Evolutionary conservation across 2,797 vertebrate species (phyloP).

Genomic region (Podargus strigoides): DNA sequence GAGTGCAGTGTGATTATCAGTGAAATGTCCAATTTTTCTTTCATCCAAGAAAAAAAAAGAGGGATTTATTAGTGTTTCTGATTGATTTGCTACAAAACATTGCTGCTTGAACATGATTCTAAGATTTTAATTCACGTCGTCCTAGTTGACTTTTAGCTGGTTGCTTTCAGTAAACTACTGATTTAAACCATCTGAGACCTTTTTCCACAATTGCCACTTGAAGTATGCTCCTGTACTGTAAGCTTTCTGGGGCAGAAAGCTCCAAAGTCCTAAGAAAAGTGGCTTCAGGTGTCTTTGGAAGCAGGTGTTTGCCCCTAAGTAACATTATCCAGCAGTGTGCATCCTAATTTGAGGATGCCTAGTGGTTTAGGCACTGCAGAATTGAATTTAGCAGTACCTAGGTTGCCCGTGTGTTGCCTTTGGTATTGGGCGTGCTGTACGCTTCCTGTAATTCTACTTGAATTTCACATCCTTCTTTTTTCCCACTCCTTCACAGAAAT

Average conservation of each 20-base stretch:
- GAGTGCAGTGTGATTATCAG: background rate
- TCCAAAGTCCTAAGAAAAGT: background rate
- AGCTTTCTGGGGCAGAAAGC: background rate
- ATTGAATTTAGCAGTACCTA: background rate
- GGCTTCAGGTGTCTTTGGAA: background rate
- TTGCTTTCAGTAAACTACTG: background rate
- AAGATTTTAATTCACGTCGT: background rate
- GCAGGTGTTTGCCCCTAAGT: background rate
- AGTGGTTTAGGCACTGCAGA: background rate
- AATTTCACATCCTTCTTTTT: background rate
- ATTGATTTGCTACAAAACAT: background rate
- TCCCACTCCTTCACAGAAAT: background rate
- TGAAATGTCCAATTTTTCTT: background rate
- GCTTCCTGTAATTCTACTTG: background rate
- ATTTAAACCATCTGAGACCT: background rate
- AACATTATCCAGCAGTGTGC: background rate
- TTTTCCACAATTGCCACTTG: background rate
- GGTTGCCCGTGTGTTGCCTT: background rate
- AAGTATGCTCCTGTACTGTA: background rate
- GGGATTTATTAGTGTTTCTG: background rate
- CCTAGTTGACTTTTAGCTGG: background rate
- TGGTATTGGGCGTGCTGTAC: background rate
- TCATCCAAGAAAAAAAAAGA: background rate
- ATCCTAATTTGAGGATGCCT: background rate
- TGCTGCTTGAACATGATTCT: background rate